Base-by-base conservation (phyloP, 1,140 invertebrate species). In the Colletes gigas region DNA sequence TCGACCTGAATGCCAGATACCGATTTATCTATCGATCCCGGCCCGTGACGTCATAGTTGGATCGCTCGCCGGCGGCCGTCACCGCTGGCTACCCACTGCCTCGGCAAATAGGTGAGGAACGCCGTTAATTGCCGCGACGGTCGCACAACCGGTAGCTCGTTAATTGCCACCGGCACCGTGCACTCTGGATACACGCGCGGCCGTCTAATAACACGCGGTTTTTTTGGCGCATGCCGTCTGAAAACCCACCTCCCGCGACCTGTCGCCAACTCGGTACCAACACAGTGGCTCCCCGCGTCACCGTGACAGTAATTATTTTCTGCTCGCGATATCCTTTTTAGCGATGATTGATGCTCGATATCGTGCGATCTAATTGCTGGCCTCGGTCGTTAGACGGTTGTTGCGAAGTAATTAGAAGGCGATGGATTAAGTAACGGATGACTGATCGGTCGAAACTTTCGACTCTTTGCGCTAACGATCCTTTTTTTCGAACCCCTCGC, bases 51-150 rank as follows among this genome's bases (percentile, higher is more conserved):
- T 84, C 79, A 85, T 77, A 39, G 54, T 62, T 75, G 60, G 70
- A 65, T 73, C 72, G 60, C 39, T 71, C 73, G 66, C 41, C n/a
- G 39, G 15, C 54, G 12, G 21, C 52, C 50, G 50, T 50, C 50
- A 50, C 10, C 50, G 50, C 50, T 12, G 4, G 39, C 59, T 54
- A 54, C 30, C n/a, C 14, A 59, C 57, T 76, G 74, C 57, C 67
- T 54, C 59, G 52, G 77, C 82, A 75, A 88, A 89, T 82, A 77
- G 62, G 72, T 19, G 78, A 81, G 72, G 63, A 67, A 39, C 67
- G 57, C 72, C 80, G 83, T 85, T 91, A 90, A 91, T 91, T 89
- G 84, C 65, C 81, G 62, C 77, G 60, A 73, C 76, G 62, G 39
- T 70, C 83, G 79, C 75, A 81, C 60, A 81, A 83, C 78, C 72